A percentile compares a stretch with the other conserved stretches of the same genome.
Conservation (phyloP, 2,113 vertebrate species). For the Vulpes lagopus region DNA sequence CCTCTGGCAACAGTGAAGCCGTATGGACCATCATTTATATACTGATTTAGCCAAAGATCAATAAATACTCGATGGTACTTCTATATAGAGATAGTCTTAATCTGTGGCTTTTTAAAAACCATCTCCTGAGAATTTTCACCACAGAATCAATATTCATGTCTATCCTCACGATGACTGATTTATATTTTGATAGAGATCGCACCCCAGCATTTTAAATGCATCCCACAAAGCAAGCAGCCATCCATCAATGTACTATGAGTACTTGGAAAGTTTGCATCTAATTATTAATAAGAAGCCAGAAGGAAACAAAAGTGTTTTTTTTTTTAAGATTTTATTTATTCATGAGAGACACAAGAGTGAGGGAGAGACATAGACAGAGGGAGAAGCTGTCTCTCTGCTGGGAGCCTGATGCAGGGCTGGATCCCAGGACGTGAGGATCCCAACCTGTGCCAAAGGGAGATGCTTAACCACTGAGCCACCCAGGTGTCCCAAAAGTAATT, state of each 20-base stretch:
- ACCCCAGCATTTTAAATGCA: constrained; percentile 83
- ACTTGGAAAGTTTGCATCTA: constrained; percentile 84
- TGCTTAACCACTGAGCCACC: too few species aligned
- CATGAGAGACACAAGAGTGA: too few species aligned
- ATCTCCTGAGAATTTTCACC: constrained; percentile 82
- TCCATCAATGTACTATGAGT: constrained; percentile 77
- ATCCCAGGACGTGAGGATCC: too few species aligned
- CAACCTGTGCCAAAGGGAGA: too few species aligned
- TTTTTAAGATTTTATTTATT: too few species aligned
- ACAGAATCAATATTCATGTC: constrained; percentile 83
- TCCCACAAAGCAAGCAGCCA: constrained; percentile 77
- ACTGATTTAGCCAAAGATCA: constrained; percentile 85
- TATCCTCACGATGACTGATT: constrained; percentile 83
- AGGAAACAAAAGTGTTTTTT: constrained; percentile 47
- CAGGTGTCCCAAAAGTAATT: constrained; percentile 56
- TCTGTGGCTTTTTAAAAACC: constrained; percentile 83
- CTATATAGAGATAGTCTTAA: constrained; percentile 82
- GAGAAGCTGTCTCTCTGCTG: too few species aligned
- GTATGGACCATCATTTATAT: constrained; percentile 78
- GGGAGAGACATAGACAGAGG: too few species aligned
- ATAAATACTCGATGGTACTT: constrained; percentile 83
- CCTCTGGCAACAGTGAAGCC: constrained; percentile 72
- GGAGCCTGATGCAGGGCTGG: too few species aligned
- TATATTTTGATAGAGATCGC: constrained; percentile 81
- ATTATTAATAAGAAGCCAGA: constrained; percentile 80